Percentiles rank a stretch among this genome's conserved stretches.
Evolutionary conservation across 2,797 vertebrate species (phyloP).

Genomic region (Pempheris klunzingeri): DNA sequence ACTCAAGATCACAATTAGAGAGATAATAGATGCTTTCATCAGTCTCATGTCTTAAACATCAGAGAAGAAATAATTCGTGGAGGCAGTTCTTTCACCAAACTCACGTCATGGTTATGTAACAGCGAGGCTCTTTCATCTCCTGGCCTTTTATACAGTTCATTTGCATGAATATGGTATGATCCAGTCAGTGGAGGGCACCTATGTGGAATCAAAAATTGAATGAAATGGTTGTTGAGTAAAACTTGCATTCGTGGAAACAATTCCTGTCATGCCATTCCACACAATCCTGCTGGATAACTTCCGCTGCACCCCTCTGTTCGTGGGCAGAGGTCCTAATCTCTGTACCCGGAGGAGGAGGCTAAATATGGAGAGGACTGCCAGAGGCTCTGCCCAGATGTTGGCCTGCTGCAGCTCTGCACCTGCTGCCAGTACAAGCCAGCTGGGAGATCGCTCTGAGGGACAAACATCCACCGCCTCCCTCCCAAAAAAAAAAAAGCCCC

Average conservation of each 20-base stretch:
- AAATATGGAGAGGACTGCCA: constrained; percentile 76
- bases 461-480: constrained; percentile 29
- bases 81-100: constrained; percentile 7
- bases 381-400: constrained; percentile 80
- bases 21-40: constrained; percentile 38
- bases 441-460: constrained; percentile 50
- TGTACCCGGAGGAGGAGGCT: constrained; percentile 64
- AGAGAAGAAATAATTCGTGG: constrained; percentile 24
- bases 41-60: constrained; percentile 30
- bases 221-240: constrained; percentile 46
- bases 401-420: constrained; percentile 76
- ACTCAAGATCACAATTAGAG: constrained; percentile 49
- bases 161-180: constrained; percentile 41
- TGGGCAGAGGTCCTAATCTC: constrained; percentile 72
- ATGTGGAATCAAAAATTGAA: constrained; percentile 34
- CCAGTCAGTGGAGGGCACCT: constrained; percentile 19
- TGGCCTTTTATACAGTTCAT: constrained; percentile 7
- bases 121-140: constrained; percentile 1
- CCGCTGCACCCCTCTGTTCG: constrained; percentile 67
- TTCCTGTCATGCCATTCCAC: constrained; percentile 76
- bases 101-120: constrained; percentile 41
- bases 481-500: constrained; percentile 15
- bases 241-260: constrained; percentile 42
- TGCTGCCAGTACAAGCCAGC: constrained; percentile 74
- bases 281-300: constrained; percentile 73